phyloP scores from a whole-genome alignment of 1,140 invertebrate genomes.

The Trachymyrmex septentrionalis region DNA sequence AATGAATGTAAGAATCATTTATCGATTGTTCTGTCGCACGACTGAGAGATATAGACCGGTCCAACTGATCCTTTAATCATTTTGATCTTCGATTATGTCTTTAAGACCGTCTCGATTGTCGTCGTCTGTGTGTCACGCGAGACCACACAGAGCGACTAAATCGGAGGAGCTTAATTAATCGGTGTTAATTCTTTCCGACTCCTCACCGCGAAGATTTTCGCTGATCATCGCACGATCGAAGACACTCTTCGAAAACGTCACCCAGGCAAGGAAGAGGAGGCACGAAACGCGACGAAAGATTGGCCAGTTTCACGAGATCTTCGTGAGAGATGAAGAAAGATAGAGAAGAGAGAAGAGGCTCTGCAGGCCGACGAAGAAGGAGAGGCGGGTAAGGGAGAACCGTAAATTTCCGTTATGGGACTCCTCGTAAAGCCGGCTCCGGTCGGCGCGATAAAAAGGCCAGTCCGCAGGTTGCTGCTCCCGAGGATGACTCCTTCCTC shows the following conservation, averaged over 20 bases:
- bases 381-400: conserved; percentile 65
- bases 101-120: conserved; percentile 35
- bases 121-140: not conserved
- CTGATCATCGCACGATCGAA: conserved; percentile 51
- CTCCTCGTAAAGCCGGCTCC: conserved; percentile 78
- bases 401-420: conserved; percentile 79
- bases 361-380: conserved; percentile 4
- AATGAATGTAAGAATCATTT: conserved; percentile 51
- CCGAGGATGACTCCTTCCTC: conserved; percentile 69
- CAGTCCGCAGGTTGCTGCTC: conserved; percentile 77
- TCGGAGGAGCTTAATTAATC: conserved; percentile 72
- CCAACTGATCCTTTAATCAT: conserved; percentile 47
- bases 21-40: conserved; percentile 41
- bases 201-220: not conserved
- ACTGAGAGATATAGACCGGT: conserved; percentile 42
- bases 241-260: conserved; percentile 16
- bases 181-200: conserved; percentile 69
- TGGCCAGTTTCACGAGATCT: conserved; percentile 14
- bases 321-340: conserved; percentile 16
- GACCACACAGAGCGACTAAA: conserved; percentile 70
- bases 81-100: conserved; percentile 20
- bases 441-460: conserved; percentile 78
- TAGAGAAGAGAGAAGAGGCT: conserved; percentile 39
- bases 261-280: conserved; percentile 22
- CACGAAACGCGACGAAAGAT: conserved; percentile 24